These are phyloP conservation scores for Chromobotia macracanthus DNA, from an alignment of 2,797 vertebrate genomes.

Conservation along the genomic window DNA sequence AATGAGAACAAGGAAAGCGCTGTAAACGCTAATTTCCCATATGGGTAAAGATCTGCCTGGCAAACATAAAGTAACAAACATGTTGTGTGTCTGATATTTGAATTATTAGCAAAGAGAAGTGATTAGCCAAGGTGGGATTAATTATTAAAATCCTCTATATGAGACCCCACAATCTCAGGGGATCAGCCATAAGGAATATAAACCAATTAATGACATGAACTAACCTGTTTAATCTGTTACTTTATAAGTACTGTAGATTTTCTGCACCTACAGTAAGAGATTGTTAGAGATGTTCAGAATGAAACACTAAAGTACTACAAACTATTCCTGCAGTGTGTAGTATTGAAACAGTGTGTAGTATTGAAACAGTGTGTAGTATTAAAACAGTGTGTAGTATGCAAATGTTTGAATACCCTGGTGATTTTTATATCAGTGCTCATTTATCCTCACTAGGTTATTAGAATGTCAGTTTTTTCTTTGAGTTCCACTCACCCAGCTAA, in stretches of 20 bases:
- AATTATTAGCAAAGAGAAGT: not conserved
- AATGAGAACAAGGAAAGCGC: constrained; percentile 32
- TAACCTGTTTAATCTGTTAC: not conserved
- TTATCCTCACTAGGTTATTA: no score
- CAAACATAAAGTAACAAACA: constrained; percentile 29
- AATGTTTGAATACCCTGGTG: no score
- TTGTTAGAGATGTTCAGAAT: not conserved
- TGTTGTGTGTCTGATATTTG: constrained; percentile 5
- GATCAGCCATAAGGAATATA: not conserved
- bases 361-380: no score
- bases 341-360: no score
- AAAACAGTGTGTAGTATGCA: no score
- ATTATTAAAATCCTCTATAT: not conserved
- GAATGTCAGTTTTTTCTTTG: no score
- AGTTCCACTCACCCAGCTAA: no score
- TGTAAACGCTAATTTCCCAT: constrained; percentile 40
- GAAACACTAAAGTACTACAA: not conserved
- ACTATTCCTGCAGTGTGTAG: no score
- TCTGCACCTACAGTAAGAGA: not conserved
- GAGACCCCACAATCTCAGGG: constrained; percentile 4
- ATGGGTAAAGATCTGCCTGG: constrained; percentile 31
- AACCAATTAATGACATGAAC: not conserved
- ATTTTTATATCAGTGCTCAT: no score
- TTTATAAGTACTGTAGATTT: constrained; percentile 1
- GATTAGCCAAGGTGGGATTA: constrained; percentile 24